A percentile compares a stretch with the other conserved stretches of the same genome.
Conservation (phyloP, 2,888 invertebrate species). For the Mesorhabditis belari region DNA sequence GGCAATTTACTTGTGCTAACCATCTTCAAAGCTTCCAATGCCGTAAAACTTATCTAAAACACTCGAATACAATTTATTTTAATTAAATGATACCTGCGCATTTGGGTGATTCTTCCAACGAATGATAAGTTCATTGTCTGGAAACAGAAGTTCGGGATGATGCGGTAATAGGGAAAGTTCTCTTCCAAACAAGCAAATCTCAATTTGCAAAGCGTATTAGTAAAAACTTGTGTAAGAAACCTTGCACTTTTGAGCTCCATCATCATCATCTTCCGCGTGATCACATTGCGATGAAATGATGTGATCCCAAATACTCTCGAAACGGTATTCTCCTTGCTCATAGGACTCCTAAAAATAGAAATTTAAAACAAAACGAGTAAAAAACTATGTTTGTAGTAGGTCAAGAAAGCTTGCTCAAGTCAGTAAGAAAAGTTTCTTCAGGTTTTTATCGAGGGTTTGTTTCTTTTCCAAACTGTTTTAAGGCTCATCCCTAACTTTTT, state of each 20-base stretch:
- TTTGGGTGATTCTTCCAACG: conserved; percentile 29
- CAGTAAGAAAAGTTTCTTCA: too few species aligned
- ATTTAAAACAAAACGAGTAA: too few species aligned
- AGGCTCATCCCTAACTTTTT: too few species aligned
- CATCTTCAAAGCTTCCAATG: conserved; percentile 77
- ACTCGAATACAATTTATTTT: not conserved
- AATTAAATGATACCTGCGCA: not conserved
- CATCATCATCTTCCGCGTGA: not conserved
- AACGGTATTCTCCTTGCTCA: not conserved
- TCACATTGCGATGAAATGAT: not conserved
- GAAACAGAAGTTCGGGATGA: conserved; percentile 92
- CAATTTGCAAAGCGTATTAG: conserved; percentile 5
- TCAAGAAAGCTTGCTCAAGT: too few species aligned
- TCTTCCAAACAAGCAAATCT: conserved; percentile 35
- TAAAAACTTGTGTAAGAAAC: too few species aligned
- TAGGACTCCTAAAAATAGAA: not conserved
- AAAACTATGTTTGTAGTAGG: too few species aligned
- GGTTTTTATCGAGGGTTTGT: too few species aligned
- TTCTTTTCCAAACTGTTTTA: too few species aligned
- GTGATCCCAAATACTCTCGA: not conserved
- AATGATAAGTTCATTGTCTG: conserved; percentile 74
- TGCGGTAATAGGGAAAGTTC: conserved; percentile 38
- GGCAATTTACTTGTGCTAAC: conserved; percentile 60
- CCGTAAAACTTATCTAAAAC: conserved; percentile 69
- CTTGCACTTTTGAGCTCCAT: not conserved